Base-by-base conservation (phyloP, 2,113 vertebrate species). In the Melanostigma gelatinosum region DNA sequence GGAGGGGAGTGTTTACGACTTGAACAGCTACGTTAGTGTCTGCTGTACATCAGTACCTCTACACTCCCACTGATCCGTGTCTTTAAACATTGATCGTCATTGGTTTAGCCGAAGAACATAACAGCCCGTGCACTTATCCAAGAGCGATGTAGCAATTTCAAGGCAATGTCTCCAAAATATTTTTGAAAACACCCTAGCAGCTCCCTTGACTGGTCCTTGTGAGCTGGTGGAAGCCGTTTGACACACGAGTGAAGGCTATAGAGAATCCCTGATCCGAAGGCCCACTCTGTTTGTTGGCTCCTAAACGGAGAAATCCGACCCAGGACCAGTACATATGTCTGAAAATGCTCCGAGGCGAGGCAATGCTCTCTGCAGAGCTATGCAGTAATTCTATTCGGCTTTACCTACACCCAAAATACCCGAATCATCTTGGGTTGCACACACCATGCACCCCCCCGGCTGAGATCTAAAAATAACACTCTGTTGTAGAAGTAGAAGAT, bases 211-310 rank as follows among this genome's bases (percentile, higher is more conserved):
- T 44, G 58, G 61, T 58, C 50, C 64, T 70, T 74, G 29, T 78
- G 83, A 72, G 72, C 77, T 32, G 58, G 63, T 83, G 73, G 24
- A 83, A 72, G 70, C 67, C 3, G 42, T 67, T 75, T 81, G 85
- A 76, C 73, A 83, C 83, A 60, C 16, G 65, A 77, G 76, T 27
- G 55, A 69, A 83, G 62, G 73, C 76, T 90, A 87, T 70, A 70
- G 62, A 75, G 70, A 87, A 72, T 67, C 83, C 71, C 87, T 88
- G 88, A 89, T 88, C 82, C 38, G 18, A 85, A 65, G 79, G 75
- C 76, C 67, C 9, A 32, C 81, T 75, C 76, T 64, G 80, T 91
- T 90, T 87, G 83, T 85, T 75, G 88, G 80, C 66, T 74, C 29
- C 79, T 88, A 86, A 92, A 84, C 15, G 76, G 1, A 63, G 72